A percentile compares a stretch with the other conserved stretches of the same genome.
Evolutionary conservation across 1,140 invertebrate genomes (phyloP).

Genomic region (Leptestheria dahalacensis): DNA sequence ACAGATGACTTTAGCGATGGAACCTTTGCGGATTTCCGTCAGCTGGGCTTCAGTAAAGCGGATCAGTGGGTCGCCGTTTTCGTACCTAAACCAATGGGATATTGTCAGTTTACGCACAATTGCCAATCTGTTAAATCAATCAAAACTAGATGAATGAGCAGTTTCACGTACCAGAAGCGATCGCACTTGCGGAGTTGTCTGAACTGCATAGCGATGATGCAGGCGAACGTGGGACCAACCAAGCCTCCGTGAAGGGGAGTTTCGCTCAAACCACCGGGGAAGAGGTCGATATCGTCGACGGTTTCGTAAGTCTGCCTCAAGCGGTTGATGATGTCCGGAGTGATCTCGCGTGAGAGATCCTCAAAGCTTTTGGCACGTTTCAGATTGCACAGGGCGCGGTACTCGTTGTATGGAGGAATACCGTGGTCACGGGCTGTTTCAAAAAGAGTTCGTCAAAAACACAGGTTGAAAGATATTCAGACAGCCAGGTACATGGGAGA

Average conservation of each 20-base stretch:
- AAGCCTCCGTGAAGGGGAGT: slow-evolving; percentile 34
- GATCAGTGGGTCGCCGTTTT: slow-evolving; percentile 35
- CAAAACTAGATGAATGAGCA: neutral
- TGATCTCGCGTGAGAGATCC: slow-evolving; percentile 48
- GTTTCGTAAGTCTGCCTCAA: slow-evolving; percentile 30
- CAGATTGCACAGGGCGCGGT: slow-evolving; percentile 38
- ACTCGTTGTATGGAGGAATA: slow-evolving; percentile 43
- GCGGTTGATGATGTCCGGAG: slow-evolving; percentile 28
- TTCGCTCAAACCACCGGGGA: slow-evolving; percentile 38
- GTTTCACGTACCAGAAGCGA: slow-evolving; percentile 66
- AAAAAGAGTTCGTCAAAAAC: slow-evolving; percentile 6
- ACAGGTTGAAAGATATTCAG: too few species aligned
- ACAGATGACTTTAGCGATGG: slow-evolving; percentile 79
- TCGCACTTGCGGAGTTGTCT: slow-evolving; percentile 63
- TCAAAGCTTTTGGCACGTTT: slow-evolving; percentile 48
- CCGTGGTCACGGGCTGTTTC: slow-evolving; percentile 44
- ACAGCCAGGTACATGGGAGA: too few species aligned
- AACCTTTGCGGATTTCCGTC: slow-evolving; percentile 79
- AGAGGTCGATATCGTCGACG: slow-evolving; percentile 40
- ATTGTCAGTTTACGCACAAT: too few species aligned
- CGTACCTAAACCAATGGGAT: slow-evolving; percentile 24
- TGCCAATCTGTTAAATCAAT: too few species aligned
- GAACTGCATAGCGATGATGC: slow-evolving; percentile 40
- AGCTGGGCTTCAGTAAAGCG: slow-evolving; percentile 55
- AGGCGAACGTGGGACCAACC: slow-evolving; percentile 40